Percentiles rank a stretch among this genome's conserved stretches.
Conservation (phyloP, 2,113 vertebrate genomes). For the Aix galericulata region DNA sequence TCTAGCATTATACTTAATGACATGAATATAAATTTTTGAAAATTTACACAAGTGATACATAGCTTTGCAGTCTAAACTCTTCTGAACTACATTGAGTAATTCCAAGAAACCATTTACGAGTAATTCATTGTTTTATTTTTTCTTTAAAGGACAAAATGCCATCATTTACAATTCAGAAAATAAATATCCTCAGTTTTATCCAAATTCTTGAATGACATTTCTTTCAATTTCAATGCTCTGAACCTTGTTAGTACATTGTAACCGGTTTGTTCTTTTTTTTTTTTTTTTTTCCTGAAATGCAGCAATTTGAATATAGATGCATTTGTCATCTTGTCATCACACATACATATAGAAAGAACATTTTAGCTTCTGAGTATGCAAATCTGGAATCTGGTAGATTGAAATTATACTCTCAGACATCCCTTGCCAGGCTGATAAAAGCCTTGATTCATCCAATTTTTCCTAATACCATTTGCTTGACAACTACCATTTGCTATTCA, state of each 20-base stretch:
- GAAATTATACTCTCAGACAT: not conserved
- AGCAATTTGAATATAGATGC: not conserved
- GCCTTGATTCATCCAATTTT: not conserved
- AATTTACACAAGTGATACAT: not conserved
- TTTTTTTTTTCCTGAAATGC: not conserved
- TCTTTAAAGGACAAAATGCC: not conserved
- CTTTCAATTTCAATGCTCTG: not conserved
- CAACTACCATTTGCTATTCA: not conserved
- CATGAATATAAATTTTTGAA: not conserved
- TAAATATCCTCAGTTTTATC: not conserved
- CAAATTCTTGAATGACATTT: not conserved
- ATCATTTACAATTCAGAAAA: not conserved
- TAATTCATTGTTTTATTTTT: not conserved
- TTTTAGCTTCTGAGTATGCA: not conserved
- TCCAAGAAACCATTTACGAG: not conserved
- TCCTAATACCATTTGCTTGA: not conserved
- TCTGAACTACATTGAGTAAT: not conserved
- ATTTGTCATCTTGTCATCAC: constrained; percentile 20
- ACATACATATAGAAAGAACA: not conserved
- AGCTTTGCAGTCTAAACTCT: not conserved
- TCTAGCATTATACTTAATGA: not conserved
- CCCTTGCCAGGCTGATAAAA: not conserved
- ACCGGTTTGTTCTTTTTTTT: not conserved
- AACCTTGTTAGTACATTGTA: not conserved
- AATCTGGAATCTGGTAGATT: not conserved